A percentile compares a stretch with the other conserved stretches of the same genome.
phyloP scores from a whole-genome alignment of 2,888 invertebrate species.

The Acronicta alni region DNA sequence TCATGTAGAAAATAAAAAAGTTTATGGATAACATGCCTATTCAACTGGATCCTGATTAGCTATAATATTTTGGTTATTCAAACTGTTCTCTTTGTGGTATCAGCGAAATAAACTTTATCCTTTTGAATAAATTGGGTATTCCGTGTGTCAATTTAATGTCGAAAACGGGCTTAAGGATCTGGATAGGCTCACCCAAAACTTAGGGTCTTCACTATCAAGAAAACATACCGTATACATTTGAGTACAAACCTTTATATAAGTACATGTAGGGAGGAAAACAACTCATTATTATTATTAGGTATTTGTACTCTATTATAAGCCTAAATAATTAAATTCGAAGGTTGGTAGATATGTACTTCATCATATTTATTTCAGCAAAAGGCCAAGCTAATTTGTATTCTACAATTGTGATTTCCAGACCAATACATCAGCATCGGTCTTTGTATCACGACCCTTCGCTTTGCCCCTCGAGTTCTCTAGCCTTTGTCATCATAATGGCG shows the following conservation, averaged over 20 bases:
- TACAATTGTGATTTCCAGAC: slow-evolving; percentile 60
- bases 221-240: too few species aligned
- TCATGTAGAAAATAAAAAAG: too few species aligned
- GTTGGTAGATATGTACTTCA: slow-evolving; percentile 37
- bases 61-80: too few species aligned
- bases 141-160: slow-evolving; percentile 56
- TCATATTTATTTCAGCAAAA: slow-evolving; percentile 52
- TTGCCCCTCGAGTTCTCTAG: slow-evolving; percentile 53
- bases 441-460: slow-evolving; percentile 57
- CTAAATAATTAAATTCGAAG: slow-evolving; percentile 4
- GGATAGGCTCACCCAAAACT: slow-evolving; percentile 50
- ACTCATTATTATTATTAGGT: too few species aligned
- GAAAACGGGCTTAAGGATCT: slow-evolving; percentile 48
- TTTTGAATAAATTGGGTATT: slow-evolving; percentile 57
- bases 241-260: too few species aligned
- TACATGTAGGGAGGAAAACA: too few species aligned
- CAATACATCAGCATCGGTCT: slow-evolving; percentile 54
- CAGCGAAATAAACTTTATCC: slow-evolving; percentile 41
- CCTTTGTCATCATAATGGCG: slow-evolving; percentile 54
- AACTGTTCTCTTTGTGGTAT: slow-evolving; percentile 11
- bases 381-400: slow-evolving; percentile 56
- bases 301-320: slow-evolving; percentile 11
- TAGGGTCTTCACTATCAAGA: slow-evolving; percentile 27
- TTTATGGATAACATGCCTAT: too few species aligned
- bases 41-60: too few species aligned